Evolutionary conservation across 2,113 vertebrate genomes (phyloP), one percentile per base, ranked within the genome.

Genomic region (Aspidoscelis tigris): DNA sequence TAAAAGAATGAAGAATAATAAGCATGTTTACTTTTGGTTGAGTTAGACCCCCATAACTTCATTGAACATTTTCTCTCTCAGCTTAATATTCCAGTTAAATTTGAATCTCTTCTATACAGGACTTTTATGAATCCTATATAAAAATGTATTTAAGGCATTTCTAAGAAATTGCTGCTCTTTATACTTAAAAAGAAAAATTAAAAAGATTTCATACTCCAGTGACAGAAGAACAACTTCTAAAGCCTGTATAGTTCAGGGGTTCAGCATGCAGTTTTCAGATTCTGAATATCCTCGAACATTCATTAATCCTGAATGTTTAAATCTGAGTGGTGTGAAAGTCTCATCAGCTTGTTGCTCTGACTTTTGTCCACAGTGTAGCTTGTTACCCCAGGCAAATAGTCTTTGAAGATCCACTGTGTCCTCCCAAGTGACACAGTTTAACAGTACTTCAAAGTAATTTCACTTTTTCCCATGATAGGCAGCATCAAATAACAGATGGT

Each of bases 281-380:
- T 83, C 41, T 68, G 64, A 76, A 53, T 24, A 81, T 26, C 65
- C 88, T 85, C 80, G 85, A 80, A 81, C 81, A 73, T n/a, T 5
- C 33, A 75, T 2, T 1, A 9, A 72, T 39, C 75, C 41, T 76
- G 43, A 85, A 53, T 81, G 11, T 85, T 86, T 65, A 78, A 33
- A 12, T 65, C 21, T 78, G 44, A 72, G 14, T 12, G 71, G 14
- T 50, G 4, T 68, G 12, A 16, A 78, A 26, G 58, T 55, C 66
- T 81, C 64, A n/a, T 50, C 44, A 69, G 43, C 81, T 26, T 88
- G 79, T 85, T 86, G n/a, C 78, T 77, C 9, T 21, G 72, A 71
- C 22, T 44, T 33, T 69, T 33, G 80, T 33, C 11, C 22, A 12
- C 16, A 65, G 11, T 16, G 47, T 8, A 41, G 22, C 53, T 87